phyloP scores from a whole-genome alignment of 2,113 vertebrate genomes.

The Chascanopsetta lugubris region DNA sequence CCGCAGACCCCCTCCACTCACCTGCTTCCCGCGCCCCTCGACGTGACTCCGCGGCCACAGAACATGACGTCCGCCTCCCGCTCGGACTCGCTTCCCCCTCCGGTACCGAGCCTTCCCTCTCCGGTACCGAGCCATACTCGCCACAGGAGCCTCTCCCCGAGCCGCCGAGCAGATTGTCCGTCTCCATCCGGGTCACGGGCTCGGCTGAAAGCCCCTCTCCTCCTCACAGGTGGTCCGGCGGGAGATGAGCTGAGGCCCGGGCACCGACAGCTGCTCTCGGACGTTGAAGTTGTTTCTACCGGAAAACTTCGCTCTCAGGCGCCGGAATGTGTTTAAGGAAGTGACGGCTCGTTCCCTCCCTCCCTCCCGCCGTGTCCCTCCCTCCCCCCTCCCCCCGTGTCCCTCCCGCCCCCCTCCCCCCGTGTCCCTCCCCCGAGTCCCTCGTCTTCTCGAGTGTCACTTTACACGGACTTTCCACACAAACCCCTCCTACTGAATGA shows the following conservation, averaged over 20 bases:
- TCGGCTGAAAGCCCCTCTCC: not conserved
- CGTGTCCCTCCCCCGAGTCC: not conserved
- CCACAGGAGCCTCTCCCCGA: slow-evolving; percentile 10
- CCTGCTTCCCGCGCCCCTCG: slow-evolving; percentile 29
- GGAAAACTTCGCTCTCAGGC: not conserved
- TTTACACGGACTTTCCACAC: not conserved
- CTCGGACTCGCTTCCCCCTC: not conserved
- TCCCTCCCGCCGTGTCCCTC: not conserved
- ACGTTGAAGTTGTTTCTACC: not conserved
- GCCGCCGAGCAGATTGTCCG: slow-evolving; percentile 65
- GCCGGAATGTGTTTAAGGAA: slow-evolving; percentile 4
- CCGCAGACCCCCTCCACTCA: slow-evolving; percentile 24
- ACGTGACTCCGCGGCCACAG: slow-evolving; percentile 16
- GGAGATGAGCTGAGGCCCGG: not conserved
- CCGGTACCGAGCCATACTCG: slow-evolving; percentile 51
- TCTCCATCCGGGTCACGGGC: slow-evolving; percentile 66
- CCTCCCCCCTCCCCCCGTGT: not conserved
- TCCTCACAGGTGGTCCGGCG: not conserved
- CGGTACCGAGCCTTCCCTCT: too few species aligned
- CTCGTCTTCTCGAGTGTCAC: not conserved
- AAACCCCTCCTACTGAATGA: slow-evolving; percentile 15
- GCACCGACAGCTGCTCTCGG: not conserved
- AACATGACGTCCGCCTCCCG: slow-evolving; percentile 37
- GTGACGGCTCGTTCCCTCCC: not conserved
- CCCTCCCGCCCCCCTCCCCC: too few species aligned